Evolutionary conservation across 2,888 invertebrate species (phyloP), one percentile per base, ranked within the genome.

Genomic region (Troides oblongomaculatus): DNA sequence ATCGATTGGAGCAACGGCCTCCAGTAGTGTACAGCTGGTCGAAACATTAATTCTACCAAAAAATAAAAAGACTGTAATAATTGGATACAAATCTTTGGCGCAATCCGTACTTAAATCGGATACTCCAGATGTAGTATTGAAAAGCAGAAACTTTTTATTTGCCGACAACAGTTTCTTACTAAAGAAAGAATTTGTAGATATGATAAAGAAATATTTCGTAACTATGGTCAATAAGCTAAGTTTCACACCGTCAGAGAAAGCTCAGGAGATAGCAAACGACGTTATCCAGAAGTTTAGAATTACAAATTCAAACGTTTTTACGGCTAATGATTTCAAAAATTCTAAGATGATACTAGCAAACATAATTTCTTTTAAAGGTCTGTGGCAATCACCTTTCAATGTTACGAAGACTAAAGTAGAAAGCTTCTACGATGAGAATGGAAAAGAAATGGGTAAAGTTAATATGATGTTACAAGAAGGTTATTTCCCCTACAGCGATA

Each of bases 401-500:
- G 79, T 75, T 64, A 81, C 93, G 0, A 88, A 90, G 1, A 95
- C 95, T 0, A 79, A 75, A 2, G 71, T 79, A 6, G 93, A 94
- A 72, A 84, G 90, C 0, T 95, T 95, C 77, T 94, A 91, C 74
- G 90, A 94, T 75, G 95, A 95, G 72, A 81, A 90, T 23, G 92
- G 89, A 57, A 78, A 82, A 8, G 77, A 84, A 4, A 77, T 91
- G 14, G 94, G 94, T 0, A 81, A 88, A 69, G 95, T 96, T 0
- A 93, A 94, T 70, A 96, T 96, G 96, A 97, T 97, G 96, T 93
- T 92, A 73, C 94, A 94, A 75, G 88, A 92, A 73, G 93, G 90
- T 0, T 81, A 88, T 62, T 94, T 94, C 70, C 90, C 93, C 0
- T 95, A 93, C 78, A 89, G 93, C 1, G 89, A 92, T 70, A 85